Evolutionary conservation across 2,113 vertebrate genomes (phyloP).

Genomic region (Pteropus alecto): DNA sequence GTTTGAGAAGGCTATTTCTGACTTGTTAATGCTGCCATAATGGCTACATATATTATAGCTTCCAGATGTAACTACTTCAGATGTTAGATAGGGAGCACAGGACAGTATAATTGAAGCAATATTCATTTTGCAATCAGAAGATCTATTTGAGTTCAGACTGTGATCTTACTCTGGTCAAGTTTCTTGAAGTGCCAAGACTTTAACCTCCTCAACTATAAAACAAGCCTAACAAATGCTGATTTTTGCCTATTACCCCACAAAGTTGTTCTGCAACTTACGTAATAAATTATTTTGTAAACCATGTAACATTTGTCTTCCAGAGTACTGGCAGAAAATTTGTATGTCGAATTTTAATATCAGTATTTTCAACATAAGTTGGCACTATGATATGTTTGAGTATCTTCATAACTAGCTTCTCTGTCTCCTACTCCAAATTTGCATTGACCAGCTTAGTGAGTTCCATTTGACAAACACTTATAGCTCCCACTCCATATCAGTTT

Average conservation of each 20-base stretch:
- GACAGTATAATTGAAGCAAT: slow-evolving; percentile 42
- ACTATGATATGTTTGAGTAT: neutral
- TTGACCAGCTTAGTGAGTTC: neutral
- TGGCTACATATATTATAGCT: slow-evolving; percentile 43
- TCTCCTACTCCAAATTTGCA: neutral
- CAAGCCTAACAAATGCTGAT: neutral
- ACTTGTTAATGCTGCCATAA: slow-evolving; percentile 69
- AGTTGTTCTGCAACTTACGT: neutral
- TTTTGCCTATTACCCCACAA: neutral
- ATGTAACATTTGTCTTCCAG: neutral
- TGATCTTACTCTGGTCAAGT: neutral
- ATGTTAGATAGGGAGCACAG: slow-evolving; percentile 46
- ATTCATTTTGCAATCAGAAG: slow-evolving; percentile 45
- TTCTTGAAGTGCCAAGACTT: neutral
- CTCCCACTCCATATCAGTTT: neutral
- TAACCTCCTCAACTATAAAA: neutral
- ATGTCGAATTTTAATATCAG: neutral
- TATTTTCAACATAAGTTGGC: slow-evolving; percentile 8
- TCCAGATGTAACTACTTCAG: slow-evolving; percentile 59
- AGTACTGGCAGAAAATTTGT: neutral
- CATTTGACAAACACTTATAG: neutral
- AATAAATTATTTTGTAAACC: slow-evolving; percentile 32
- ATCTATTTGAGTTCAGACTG: slow-evolving; percentile 26
- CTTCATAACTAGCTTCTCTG: neutral
- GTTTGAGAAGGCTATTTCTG: slow-evolving; percentile 65